Evolutionary conservation across 2,113 vertebrate species (phyloP), one percentile per base, ranked within the genome.

Genomic region (Oncorhynchus tshawytscha): DNA sequence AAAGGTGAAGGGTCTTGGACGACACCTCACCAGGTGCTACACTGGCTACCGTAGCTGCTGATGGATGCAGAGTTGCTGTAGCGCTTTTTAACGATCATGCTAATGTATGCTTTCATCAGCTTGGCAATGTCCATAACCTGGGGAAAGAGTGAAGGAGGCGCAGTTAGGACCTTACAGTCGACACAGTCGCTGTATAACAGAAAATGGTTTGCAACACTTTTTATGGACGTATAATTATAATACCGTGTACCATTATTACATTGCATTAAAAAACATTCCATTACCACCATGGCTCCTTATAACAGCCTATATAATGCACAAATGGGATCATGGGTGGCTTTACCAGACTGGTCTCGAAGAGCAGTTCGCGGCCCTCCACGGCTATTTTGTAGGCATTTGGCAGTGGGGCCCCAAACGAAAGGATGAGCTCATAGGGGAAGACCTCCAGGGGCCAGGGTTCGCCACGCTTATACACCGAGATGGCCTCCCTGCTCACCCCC

Each of bases 101-200:
- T 97, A 94, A 99, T 99, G 89, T 99, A 99, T 49, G 97, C 97
- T 87, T 99, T 99, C 98, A 99, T 99, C 82, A 99, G 93, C 87
- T 98, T 99, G 68, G 98, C 98, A 71, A 99, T 96, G 83, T 97
- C 97, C 91, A 99, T 96, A 84, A 99, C 98, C 97, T 99, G 91
- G 71, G 27, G 67, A 31, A 78, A 73, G 0, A 68, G 48, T 62
- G 57, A 0, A 24, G 15, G 5, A 31, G 48, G 39, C 22, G 20
- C 29, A 54, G 73, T 75, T 15, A 22, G 73, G 31, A 8, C 67
- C 18, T 29, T 72, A 54, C 34, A 78, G 9, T 0, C 7, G 8
- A 34, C 18, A 67, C 65, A 18, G 29, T n/a, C 16, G n/a, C 20
- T 39, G 67, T 39, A 20, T 29, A 16, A 34, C 65, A 67, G 65